These are phyloP conservation scores for Phrixothrix hirtus DNA, from an alignment of 2,888 invertebrate species.

Conservation along the genomic window DNA sequence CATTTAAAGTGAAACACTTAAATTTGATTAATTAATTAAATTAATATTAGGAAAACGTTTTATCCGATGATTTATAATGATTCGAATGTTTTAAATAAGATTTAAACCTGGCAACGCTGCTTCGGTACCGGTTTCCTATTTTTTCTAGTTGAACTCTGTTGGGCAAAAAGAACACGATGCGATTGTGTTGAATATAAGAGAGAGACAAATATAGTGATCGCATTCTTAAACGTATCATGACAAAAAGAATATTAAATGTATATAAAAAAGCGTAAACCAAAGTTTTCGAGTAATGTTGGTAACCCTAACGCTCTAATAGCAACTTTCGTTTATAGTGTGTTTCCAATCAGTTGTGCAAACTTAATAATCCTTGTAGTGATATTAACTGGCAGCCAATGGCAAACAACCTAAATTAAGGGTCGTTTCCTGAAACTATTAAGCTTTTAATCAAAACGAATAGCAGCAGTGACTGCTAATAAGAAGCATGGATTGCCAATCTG, in stretches of 20 bases:
- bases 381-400: constrained; percentile 39
- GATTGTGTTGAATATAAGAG: neutral
- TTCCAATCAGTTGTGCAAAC: constrained; percentile 46
- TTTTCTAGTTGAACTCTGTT: constrained; percentile 9
- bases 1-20: no score
- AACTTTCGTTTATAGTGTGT: neutral
- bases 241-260: constrained; percentile 20
- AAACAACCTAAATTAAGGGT: constrained; percentile 37
- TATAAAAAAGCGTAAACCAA: constrained; percentile 16
- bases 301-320: constrained; percentile 1
- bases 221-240: constrained; percentile 29
- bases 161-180: constrained; percentile 1
- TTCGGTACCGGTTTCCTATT: constrained; percentile 22
- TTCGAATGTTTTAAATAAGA: constrained; percentile 5
- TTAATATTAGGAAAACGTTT: constrained; percentile 1
- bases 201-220: constrained; percentile 16
- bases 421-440: constrained; percentile 31
- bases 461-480: constrained; percentile 46
- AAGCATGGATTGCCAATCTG: constrained; percentile 47
- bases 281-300: constrained; percentile 4
- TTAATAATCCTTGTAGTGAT: constrained; percentile 34
- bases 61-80: constrained; percentile 14
- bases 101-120: constrained; percentile 24
- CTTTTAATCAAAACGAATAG: constrained; percentile 46
- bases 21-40: constrained; percentile 20